Evolutionary conservation across 2,797 vertebrate species (phyloP), one percentile per base, ranked within the genome.

Genomic region (Morus bassanus): DNA sequence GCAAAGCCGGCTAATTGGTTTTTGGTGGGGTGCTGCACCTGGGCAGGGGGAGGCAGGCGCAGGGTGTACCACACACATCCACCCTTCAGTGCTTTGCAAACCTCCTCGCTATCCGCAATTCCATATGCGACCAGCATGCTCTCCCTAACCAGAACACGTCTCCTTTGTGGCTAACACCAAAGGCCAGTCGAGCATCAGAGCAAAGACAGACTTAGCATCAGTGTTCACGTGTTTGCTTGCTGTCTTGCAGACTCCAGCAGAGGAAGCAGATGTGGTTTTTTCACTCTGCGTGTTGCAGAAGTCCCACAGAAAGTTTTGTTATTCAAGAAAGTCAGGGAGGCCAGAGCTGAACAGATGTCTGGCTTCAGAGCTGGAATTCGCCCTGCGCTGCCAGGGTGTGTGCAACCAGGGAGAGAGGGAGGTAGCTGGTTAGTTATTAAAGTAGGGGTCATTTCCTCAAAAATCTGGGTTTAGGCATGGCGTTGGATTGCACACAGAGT

Each of bases 201-300:
- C 51, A 8, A 16, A 48, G 69, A 2, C 54, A 11, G 41, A 19
- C 9, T 2, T 6, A 7, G 12, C 1, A 2, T 13, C 59, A 4
- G 46, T 46, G 19, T 9, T n/a, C 39, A 9, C 0, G 0, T 0
- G 0, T 25, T 45, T 3, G 6, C 54, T n/a, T 18, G 10, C 37
- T 41, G 60, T 1, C 64, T 5, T 17, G 45, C 24, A 56, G 60
- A 1, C 28, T 8, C 61, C 28, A n/a, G 60, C 4, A 37, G 53
- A 68, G 31, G 70, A 43, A 86, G 13, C 27, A 59, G 13, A 45
- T 9, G 24, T 3, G 74, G 74, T 24, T 89, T 93, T 10, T 48
- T 61, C n/a, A 13, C n/a, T 46, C 22, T 43, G 30, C 46, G 18
- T 46, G 15, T 15, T 65, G 61, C 61, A 81, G 54, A 56, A 91